Conservation (phyloP, 2,888 invertebrate genomes). For the Hydraecia micacea region DNA sequence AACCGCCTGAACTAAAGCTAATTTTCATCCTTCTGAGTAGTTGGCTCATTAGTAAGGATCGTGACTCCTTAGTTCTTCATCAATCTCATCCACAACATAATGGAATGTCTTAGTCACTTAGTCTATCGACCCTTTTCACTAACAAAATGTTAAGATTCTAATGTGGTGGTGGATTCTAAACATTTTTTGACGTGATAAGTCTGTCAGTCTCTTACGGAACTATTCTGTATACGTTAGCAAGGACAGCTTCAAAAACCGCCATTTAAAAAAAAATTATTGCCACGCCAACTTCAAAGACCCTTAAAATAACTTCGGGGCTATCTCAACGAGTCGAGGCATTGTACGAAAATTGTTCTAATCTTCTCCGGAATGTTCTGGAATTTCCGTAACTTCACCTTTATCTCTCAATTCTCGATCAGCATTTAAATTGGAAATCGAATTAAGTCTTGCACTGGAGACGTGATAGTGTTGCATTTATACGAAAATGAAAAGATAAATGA, state of each 20-base stretch:
- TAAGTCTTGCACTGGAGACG: slow-evolving; percentile 19
- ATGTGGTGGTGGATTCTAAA: too few relatives aligned
- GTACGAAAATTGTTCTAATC: slow-evolving; percentile 47
- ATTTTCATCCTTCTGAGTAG: slow-evolving; percentile 5
- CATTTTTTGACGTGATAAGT: too few relatives aligned
- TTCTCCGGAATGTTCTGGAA: slow-evolving; percentile 32
- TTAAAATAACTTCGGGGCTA: slow-evolving; percentile 24
- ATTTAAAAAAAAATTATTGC: too few relatives aligned
- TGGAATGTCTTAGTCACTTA: too few relatives aligned
- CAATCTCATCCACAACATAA: neutral
- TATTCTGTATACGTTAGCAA: too few relatives aligned
- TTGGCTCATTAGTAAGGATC: slow-evolving; percentile 3
- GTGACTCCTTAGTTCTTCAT: slow-evolving; percentile 25
- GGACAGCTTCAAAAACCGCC: too few relatives aligned
- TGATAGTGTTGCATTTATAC: slow-evolving; percentile 19
- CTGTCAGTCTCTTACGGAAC: neutral
- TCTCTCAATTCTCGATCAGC: slow-evolving; percentile 37
- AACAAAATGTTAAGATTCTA: too few relatives aligned
- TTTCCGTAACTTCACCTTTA: slow-evolving; percentile 28
- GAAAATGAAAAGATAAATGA: slow-evolving; percentile 2
- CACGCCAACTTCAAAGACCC: neutral
- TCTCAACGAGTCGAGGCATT: slow-evolving; percentile 28
- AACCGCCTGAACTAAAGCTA: neutral
- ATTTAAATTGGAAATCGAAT: slow-evolving; percentile 51
- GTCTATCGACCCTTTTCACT: too few relatives aligned